These are phyloP conservation scores for Harpalus rubripes DNA, from an alignment of 2,888 invertebrate species.

Conservation along the genomic window DNA sequence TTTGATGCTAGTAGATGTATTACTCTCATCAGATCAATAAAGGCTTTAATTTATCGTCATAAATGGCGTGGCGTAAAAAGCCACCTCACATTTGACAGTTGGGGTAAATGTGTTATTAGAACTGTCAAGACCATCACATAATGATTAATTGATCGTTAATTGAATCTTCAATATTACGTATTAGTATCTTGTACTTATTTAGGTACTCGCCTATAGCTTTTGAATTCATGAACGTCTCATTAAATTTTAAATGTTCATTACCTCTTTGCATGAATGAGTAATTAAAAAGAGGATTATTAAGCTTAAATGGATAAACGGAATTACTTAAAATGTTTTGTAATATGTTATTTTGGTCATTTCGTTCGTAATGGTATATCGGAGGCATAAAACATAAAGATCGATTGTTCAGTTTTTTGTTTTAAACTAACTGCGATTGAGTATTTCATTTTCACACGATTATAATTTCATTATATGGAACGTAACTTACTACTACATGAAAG, in stretches of 20 bases:
- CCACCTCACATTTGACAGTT: constrained; percentile 5
- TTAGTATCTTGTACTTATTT: constrained; percentile 39
- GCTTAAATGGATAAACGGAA: background rate
- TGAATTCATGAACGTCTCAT: background rate
- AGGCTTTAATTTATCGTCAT: constrained; percentile 44
- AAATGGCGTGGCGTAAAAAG: constrained; percentile 9
- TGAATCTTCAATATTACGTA: constrained; percentile 59
- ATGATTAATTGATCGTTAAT: constrained; percentile 62
- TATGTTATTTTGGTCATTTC: too few relatives aligned
- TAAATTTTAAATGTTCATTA: constrained; percentile 8
- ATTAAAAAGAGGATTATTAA: background rate
- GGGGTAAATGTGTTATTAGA: constrained; percentile 54
- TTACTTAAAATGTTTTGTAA: too few relatives aligned
- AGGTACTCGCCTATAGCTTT: background rate
- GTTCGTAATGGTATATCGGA: too few relatives aligned
- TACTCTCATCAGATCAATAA: constrained; percentile 39
- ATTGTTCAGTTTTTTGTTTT: too few relatives aligned
- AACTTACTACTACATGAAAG: too few relatives aligned
- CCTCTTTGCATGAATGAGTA: background rate
- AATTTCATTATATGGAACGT: too few relatives aligned
- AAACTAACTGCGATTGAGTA: too few relatives aligned
- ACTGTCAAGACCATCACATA: constrained; percentile 51
- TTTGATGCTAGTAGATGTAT: constrained; percentile 2
- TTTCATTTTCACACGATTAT: too few relatives aligned
- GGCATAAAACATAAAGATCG: too few relatives aligned